Conservation (phyloP, 2,113 vertebrate genomes). For the Cyanistes caeruleus region DNA sequence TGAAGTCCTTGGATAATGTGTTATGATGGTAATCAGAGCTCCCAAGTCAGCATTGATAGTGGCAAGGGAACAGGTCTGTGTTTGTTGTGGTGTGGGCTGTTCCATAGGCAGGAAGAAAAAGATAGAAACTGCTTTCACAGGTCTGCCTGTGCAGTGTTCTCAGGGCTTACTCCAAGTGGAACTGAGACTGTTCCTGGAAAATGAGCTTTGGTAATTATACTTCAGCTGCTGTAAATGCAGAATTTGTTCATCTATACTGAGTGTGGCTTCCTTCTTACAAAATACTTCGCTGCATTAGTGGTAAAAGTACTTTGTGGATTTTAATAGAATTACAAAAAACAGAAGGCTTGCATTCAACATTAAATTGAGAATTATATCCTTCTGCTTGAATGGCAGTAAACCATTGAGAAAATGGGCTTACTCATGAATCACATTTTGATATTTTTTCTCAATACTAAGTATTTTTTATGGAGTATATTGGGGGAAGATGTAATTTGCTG, state of each 20-base stretch:
- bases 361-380: not conserved
- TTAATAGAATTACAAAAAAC: not conserved
- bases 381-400: not conserved
- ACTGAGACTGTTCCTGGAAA: not conserved
- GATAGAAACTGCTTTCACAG: not conserved
- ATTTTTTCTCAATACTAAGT: not conserved
- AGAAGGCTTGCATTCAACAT: not conserved
- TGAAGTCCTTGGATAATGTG: not conserved
- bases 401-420: not conserved
- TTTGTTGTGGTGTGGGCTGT: not conserved
- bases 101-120: not conserved
- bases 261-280: not conserved
- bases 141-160: not conserved
- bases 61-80: not conserved
- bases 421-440: not conserved
- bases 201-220: not conserved
- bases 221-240: not conserved
- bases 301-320: not conserved
- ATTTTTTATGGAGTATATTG: not conserved
- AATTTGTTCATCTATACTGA: not conserved
- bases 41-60: not conserved
- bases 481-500: not conserved
- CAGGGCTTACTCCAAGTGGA: not conserved
- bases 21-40: not conserved
- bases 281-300: not conserved